phyloP scores from a whole-genome alignment of 2,113 vertebrate genomes.

The Acanthisitta chloris region DNA sequence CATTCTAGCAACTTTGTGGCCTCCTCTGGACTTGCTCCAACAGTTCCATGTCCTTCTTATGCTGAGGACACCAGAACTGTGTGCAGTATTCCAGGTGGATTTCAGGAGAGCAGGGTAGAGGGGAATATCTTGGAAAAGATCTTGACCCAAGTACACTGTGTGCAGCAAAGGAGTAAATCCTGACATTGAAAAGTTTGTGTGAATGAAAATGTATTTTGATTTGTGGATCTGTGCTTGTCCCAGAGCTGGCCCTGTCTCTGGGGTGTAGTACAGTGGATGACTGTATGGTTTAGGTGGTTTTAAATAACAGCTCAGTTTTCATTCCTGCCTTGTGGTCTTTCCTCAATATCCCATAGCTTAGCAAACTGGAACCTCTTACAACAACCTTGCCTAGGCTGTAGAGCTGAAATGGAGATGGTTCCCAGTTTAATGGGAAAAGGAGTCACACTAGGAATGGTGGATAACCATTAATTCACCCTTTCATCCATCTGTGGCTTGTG shows the following conservation, averaged over 20 bases:
- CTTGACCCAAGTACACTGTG: not conserved
- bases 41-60: no score
- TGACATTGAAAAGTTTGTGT: not conserved
- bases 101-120: no score
- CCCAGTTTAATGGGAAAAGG: not conserved
- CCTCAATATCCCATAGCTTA: not conserved
- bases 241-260: not conserved
- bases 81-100: no score
- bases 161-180: not conserved
- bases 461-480: not conserved
- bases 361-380: not conserved
- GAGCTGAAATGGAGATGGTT: not conserved
- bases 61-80: no score
- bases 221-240: not conserved
- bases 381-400: not conserved
- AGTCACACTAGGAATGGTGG: not conserved
- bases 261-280: fast-evolving
- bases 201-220: not conserved
- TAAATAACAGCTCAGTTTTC: not conserved
- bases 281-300: not conserved
- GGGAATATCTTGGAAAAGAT: not conserved
- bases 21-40: no score
- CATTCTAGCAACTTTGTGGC: no score
- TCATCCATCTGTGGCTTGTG: not conserved
- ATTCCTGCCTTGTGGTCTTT: not conserved